Conservation (phyloP, 1,140 invertebrate species). For the Sipha flava region DNA sequence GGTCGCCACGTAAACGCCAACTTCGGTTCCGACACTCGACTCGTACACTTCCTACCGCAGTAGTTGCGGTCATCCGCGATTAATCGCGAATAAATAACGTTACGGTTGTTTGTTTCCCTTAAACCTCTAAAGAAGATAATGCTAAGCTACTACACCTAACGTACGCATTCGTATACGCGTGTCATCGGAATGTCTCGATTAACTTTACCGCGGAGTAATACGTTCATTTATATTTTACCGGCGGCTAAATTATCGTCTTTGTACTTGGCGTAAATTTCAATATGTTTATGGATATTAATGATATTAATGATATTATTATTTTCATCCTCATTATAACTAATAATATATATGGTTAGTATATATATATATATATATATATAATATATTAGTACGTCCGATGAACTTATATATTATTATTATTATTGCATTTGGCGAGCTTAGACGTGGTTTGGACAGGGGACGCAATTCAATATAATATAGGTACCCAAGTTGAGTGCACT, state of each 20-base stretch:
- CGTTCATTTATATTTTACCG: not conserved
- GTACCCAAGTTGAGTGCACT: not conserved
- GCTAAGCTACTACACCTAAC: too few relatives aligned
- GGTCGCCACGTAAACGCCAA: too few relatives aligned
- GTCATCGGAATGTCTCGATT: not conserved
- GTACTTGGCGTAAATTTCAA: not conserved
- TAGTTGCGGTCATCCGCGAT: too few relatives aligned
- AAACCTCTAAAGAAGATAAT: too few relatives aligned
- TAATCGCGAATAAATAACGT: too few relatives aligned
- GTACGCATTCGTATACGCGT: too few relatives aligned
- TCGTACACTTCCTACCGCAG: too few relatives aligned
- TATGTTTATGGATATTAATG: not conserved
- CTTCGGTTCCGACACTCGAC: too few relatives aligned
- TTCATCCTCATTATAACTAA: not conserved
- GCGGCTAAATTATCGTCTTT: not conserved
- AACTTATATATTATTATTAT: not conserved
- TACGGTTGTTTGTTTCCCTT: too few relatives aligned
- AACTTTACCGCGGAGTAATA: not conserved
- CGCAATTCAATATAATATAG: not conserved
- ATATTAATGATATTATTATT: not conserved
- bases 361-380: too few relatives aligned
- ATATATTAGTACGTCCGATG: not conserved
- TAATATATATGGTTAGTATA: not conserved
- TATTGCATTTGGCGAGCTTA: not conserved
- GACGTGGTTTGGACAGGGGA: not conserved